Percentiles rank a stretch among this genome's conserved stretches.
Conservation (phyloP, 53 echinoderm and acorn worm species). For the Arbacia lixula region DNA sequence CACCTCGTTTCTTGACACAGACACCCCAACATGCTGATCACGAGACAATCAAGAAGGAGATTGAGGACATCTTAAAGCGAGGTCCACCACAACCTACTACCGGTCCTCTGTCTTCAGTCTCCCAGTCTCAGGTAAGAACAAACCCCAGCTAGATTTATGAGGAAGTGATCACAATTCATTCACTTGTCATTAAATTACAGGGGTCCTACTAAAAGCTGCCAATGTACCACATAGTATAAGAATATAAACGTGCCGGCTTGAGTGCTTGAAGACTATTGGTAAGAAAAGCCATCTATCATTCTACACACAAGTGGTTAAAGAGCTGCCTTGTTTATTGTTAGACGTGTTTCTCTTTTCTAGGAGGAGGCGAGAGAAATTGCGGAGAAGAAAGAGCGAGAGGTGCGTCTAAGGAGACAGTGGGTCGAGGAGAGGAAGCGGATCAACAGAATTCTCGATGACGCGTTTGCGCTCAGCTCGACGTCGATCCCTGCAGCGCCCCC, state of each 20-base stretch:
- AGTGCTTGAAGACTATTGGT: too few species aligned
- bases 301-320: neutral
- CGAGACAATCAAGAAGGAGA: constrained; percentile 9
- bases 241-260: too few species aligned
- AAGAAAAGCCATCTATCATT: too few species aligned
- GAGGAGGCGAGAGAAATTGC: constrained; percentile 16
- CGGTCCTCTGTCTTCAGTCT: neutral
- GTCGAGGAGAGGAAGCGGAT: constrained; percentile 53
- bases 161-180: too few species aligned
- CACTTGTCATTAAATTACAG: too few species aligned
- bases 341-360: neutral
- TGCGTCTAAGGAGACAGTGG: constrained; percentile 54
- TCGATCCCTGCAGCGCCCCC: neutral
- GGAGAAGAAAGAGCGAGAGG: constrained; percentile 44
- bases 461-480: constrained; percentile 37
- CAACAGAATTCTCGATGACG: constrained; percentile 57
- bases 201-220: neutral
- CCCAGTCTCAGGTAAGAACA: constrained; percentile 7
- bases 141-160: too few species aligned
- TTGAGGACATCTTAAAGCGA: constrained; percentile 31
- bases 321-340: neutral
- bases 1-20: too few species aligned
- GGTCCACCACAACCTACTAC: neutral
- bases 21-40: neutral
- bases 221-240: neutral